A percentile compares a stretch with the other conserved stretches of the same genome.
Conservation (phyloP, 1,140 invertebrate species). For the Atta cephalotes region DNA sequence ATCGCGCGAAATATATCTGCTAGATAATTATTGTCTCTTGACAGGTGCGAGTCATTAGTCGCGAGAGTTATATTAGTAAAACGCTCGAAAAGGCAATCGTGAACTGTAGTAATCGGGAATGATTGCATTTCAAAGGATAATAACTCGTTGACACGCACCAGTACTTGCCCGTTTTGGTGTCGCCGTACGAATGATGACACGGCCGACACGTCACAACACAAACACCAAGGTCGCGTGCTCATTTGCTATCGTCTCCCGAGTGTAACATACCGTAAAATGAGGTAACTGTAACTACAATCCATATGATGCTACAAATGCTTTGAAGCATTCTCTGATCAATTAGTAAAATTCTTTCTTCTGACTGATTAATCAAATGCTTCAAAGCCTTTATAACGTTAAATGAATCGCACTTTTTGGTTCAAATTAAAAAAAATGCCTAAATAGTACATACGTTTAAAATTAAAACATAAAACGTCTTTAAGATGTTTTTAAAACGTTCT, state of each 20-base stretch:
- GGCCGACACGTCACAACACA: neutral
- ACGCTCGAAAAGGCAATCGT: neutral
- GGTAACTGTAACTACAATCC: no score
- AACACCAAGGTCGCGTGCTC: neutral
- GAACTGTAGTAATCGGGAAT: neutral
- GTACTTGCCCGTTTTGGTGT: neutral
- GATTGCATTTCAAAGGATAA: neutral
- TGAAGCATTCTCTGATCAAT: no score
- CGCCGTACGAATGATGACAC: neutral
- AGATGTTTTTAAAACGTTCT: no score
- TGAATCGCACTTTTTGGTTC: no score
- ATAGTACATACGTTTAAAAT: no score
- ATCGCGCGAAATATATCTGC: neutral
- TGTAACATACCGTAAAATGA: neutral
- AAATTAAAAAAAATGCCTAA: no score
- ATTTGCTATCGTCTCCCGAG: neutral
- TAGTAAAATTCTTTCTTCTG: no score
- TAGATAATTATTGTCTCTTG: neutral
- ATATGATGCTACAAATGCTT: no score
- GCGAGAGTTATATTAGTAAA: neutral
- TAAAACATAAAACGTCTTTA: no score
- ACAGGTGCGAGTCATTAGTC: neutral
- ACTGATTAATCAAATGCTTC: no score
- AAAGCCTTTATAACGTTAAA: no score
- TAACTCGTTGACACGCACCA: neutral